Conservation (phyloP, 2,888 invertebrate genomes). For the Belgica antarctica region DNA sequence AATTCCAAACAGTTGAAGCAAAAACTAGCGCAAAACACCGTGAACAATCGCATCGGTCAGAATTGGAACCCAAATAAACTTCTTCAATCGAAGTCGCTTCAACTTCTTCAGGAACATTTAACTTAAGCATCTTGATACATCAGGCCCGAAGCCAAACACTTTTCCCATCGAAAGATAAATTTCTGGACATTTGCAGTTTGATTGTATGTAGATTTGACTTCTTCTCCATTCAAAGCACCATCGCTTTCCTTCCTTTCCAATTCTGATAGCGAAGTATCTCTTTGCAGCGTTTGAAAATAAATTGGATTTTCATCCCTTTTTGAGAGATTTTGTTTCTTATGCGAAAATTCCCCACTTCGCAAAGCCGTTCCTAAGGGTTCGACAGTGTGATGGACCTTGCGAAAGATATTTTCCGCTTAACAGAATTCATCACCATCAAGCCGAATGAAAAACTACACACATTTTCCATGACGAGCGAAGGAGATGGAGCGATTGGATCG, state of each 20-base stretch:
- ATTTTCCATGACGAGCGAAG: background rate
- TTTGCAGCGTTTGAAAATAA: conserved; percentile 41
- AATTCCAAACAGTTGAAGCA: too few relatives aligned
- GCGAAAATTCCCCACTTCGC: too few relatives aligned
- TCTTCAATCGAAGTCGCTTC: background rate
- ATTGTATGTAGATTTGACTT: conserved; percentile 43
- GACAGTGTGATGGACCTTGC: conserved; percentile 14
- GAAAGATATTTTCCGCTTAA: conserved; percentile 3
- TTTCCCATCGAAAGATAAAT: conserved; percentile 39
- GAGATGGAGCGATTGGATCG: background rate
- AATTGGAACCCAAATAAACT: too few relatives aligned
- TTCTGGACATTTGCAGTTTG: conserved; percentile 42
- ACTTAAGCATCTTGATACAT: background rate
- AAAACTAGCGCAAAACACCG: background rate
- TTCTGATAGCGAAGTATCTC: background rate
- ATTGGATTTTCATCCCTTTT: conserved; percentile 44
- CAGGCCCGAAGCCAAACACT: background rate
- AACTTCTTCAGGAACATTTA: too few relatives aligned
- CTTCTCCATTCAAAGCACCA: conserved; percentile 29
- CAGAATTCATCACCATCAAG: conserved; percentile 17
- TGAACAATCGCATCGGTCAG: background rate
- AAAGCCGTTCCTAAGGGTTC: background rate
- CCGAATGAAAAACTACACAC: background rate
- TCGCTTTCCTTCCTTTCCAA: background rate
- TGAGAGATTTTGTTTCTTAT: background rate